Percentiles rank a stretch among this genome's conserved stretches.
phyloP scores from a whole-genome alignment of 2,888 invertebrate genomes.

The Chloromyia formosa region DNA sequence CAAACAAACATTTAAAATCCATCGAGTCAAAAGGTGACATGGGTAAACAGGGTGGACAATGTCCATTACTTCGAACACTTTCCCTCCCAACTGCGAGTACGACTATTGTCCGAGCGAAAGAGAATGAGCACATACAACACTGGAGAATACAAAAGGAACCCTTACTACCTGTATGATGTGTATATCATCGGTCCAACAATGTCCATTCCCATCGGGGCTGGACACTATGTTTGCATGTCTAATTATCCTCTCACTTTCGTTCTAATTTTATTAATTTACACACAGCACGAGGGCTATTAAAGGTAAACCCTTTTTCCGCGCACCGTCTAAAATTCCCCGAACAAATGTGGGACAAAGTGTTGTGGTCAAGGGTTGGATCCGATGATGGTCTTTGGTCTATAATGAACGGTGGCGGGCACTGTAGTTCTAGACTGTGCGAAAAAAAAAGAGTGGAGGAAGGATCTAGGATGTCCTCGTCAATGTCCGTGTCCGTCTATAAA shows the following conservation, averaged over 20 bases:
- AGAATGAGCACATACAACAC: too few relatives aligned
- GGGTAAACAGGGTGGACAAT: conserved; percentile 41
- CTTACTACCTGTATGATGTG: background rate
- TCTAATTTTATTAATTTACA: conserved; percentile 46
- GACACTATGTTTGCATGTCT: conserved; percentile 44
- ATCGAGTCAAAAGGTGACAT: conserved; percentile 40
- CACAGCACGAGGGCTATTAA: conserved; percentile 44
- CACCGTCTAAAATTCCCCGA: background rate
- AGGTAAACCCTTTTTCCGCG: conserved; percentile 39
- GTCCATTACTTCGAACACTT: conserved; percentile 26
- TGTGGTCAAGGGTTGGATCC: conserved; percentile 29
- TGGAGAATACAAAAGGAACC: background rate
- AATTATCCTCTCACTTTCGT: conserved; percentile 45
- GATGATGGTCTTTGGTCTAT: too few relatives aligned
- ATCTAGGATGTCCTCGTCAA: conserved; percentile 37
- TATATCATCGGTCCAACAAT: background rate
- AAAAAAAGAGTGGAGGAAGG: conserved; percentile 20
- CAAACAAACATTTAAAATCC: conserved; percentile 45
- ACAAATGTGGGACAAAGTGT: background rate
- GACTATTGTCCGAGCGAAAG: too few relatives aligned
- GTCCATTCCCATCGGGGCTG: conserved; percentile 10
- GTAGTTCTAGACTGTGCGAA: background rate
- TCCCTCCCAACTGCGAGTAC: background rate
- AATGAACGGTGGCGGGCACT: background rate
- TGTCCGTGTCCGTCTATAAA: conserved; percentile 45